Percentiles rank a stretch among this genome's conserved stretches.
Conservation (phyloP, 53 echinoderm and acorn worm species). For the Glandiceps talaboti region DNA sequence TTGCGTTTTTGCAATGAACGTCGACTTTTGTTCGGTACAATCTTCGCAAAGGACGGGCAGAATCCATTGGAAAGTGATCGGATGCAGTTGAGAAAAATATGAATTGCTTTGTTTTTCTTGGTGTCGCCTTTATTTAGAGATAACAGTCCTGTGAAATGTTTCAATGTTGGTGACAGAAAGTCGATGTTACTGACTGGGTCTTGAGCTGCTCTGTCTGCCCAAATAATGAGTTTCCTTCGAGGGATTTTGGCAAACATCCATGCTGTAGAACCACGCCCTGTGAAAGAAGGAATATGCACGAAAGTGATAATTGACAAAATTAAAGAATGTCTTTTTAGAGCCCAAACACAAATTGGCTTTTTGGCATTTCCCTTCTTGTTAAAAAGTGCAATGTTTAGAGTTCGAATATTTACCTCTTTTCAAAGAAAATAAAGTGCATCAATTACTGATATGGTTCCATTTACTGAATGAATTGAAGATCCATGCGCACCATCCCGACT, state of each 20-base stretch:
- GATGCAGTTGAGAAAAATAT: background rate
- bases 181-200: background rate
- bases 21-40: background rate
- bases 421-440: too few species aligned
- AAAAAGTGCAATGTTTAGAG: too few species aligned
- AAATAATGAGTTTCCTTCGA: background rate
- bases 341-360: too few species aligned
- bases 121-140: background rate
- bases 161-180: background rate
- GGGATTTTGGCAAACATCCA: background rate
- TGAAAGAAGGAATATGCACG: too few species aligned
- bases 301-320: too few species aligned
- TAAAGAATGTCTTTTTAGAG: too few species aligned
- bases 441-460: too few species aligned
- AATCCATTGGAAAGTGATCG: background rate
- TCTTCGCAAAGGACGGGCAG: background rate
- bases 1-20: too few species aligned
- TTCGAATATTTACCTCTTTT: too few species aligned
- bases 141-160: background rate
- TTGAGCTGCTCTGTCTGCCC: background rate
- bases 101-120: background rate
- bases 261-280: background rate
- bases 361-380: too few species aligned
- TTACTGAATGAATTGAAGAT: too few species aligned
- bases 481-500: too few species aligned